phyloP scores from a whole-genome alignment of 1,140 invertebrate genomes.

The Globodera rostochiensis region DNA sequence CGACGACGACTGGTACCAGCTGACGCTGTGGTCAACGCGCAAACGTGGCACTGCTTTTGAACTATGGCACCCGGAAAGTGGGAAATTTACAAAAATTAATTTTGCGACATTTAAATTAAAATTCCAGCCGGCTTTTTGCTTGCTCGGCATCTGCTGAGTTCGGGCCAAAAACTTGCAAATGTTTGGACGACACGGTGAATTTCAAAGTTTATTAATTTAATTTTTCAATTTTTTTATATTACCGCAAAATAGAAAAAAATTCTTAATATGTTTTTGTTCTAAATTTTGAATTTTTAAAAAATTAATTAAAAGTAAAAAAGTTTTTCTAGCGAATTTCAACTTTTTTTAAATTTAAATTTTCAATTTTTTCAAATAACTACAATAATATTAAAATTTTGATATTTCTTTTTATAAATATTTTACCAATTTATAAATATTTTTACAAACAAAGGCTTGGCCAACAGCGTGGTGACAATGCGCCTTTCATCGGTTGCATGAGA shows the following conservation, averaged over 20 bases:
- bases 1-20: constrained; percentile 50
- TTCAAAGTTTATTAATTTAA: too few relatives aligned
- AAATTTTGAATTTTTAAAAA: too few relatives aligned
- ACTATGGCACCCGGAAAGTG: constrained; percentile 25
- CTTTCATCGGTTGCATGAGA: constrained; percentile 35
- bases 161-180: neutral
- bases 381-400: neutral
- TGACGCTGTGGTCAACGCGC: constrained; percentile 35
- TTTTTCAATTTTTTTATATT: too few relatives aligned
- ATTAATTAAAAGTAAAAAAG: too few relatives aligned
- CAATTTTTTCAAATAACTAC: neutral
- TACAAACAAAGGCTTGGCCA: constrained; percentile 27
- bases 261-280: too few relatives aligned
- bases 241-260: too few relatives aligned
- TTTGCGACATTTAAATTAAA: neutral
- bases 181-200: neutral
- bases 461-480: neutral
- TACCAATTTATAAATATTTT: constrained; percentile 19
- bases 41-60: constrained; percentile 74
- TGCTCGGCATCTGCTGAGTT: neutral
- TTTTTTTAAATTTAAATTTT: neutral
- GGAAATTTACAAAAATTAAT: neutral
- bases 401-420: neutral
- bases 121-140: constrained; percentile 9
- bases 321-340: too few relatives aligned